Conservation (phyloP, 1,140 invertebrate genomes). For the Trichonephila inaurata region DNA sequence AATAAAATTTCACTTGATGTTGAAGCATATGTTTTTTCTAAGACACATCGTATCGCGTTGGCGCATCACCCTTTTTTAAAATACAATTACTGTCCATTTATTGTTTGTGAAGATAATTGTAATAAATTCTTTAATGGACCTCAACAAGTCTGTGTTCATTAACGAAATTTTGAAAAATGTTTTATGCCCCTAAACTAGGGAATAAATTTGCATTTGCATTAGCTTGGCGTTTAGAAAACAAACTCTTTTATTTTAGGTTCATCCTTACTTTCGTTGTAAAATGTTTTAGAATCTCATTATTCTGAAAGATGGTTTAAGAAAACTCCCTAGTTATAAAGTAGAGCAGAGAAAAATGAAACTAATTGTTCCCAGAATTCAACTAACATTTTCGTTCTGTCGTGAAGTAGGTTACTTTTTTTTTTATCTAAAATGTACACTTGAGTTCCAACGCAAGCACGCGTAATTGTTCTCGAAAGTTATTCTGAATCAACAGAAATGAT, state of each 20-base stretch:
- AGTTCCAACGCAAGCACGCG: neutral
- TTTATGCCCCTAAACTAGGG: conserved; percentile 32
- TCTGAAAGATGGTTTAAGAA: conserved; percentile 57
- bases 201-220: conserved; percentile 57
- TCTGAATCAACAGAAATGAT: conserved; percentile 36
- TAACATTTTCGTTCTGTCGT: conserved; percentile 11
- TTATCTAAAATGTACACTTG: neutral
- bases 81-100: conserved; percentile 22
- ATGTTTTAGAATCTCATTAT: conserved; percentile 57
- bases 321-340: neutral
- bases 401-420: conserved; percentile 25
- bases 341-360: conserved; percentile 27
- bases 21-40: no score
- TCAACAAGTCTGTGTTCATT: conserved; percentile 5
- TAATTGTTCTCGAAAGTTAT: conserved; percentile 42
- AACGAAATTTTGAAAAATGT: conserved; percentile 41
- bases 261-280: conserved; percentile 52
- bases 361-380: conserved; percentile 59
- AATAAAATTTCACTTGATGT: no score
- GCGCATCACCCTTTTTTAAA: neutral
- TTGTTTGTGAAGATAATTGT: conserved; percentile 37
- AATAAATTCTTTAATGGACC: conserved; percentile 26
- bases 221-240: neutral
- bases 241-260: conserved; percentile 16
- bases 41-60: neutral